Evolutionary conservation across 2,888 invertebrate genomes (phyloP), one percentile per base, ranked within the genome.

Genomic region (Lasioglossum morio): DNA sequence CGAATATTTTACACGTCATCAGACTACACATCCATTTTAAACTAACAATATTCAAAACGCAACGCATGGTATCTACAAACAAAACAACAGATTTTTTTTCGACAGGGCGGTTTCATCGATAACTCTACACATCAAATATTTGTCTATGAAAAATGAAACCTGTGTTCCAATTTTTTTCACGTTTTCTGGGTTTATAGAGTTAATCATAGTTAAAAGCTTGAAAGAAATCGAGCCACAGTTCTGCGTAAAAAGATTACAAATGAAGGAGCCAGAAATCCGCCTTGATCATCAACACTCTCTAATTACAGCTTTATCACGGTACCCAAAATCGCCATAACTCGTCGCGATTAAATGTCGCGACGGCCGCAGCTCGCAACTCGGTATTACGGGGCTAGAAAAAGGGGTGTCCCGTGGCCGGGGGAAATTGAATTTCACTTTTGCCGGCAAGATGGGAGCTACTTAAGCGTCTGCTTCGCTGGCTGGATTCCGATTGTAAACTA

Each of bases 401-500:
- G 66, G 60, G 60, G 60, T 30, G 63, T 27, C 63, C 16, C 27
- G 27, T 7, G 70, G 66, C 73, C n/a, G 23, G 63, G 79, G 88
- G 76, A 86, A 90, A 90, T 90, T 87, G 84, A 84, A 90, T 89
- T 87, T 81, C 86, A 82, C 82, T 87, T 88, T 88, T 82, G 82
- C 30, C 83, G 75, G 48, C 86, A 89, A 88, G 87, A 84, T 82
- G 89, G 79, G 79, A 79, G 83, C 84, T 86, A 79, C 88, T 88
- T 90, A 88, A 86, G 80, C 84, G 85, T 88, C 83, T 85, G 88
- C 89, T 86, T 81, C 80, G 87, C 69, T 82, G 78, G 87, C 85
- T 85, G 84, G 86, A 90, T 90, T 90, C 84, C 89, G 80, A 89
- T 90, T 90, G 87, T 89, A 83, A 90, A 90, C 88, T 90, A 88